Base-by-base conservation (phyloP, 2,888 invertebrate species). In the Ectemnius cavifrons region DNA sequence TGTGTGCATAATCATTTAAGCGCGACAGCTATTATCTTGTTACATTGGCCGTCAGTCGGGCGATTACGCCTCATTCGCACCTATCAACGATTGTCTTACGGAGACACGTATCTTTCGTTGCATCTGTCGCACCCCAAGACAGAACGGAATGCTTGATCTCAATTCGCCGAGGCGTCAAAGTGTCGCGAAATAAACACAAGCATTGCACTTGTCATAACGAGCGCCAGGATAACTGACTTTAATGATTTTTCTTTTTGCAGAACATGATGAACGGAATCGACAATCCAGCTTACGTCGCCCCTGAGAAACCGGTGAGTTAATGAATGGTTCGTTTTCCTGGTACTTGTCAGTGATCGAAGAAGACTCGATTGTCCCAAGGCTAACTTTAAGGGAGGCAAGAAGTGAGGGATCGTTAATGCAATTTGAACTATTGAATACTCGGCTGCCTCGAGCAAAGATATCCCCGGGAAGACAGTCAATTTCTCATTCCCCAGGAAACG, bases 21-120 rank as follows among this genome's bases (percentile, higher is more conserved):
- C 67, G 73, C 74, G 70, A 75, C 77, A 82, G 67, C 83, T 82
- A 87, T 87, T 87, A 87, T 83, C 86, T 77, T 86, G 81, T 85
- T 85, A 76, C 70, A 70, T 75, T 61, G 75, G 80, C 75, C 65
- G 80, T 71, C 74, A 75, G 79, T 67, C 75, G 60, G 82, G 72
- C 82, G 74, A 86, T 87, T 86, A 86, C 28, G 70, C 69, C 80
- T 85, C 79, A 82, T 85, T 84, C 81, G 75, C 82, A 83, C 78
- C 79, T 80, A 79, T 82, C 81, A 80, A 76, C 76, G 57, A 73
- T 75, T 75, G 75, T 84, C 83, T 85, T 86, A 82, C 64, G 67
- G 77, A 78, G 75, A 75, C n/a, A 16, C n/a, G 52, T 52, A 16
- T 52, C 52, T 52, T 52, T 52, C 4, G 16, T 5, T 13, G 52